Base-by-base conservation (phyloP, 2,797 vertebrate genomes). In the Bucorvus abyssinicus region DNA sequence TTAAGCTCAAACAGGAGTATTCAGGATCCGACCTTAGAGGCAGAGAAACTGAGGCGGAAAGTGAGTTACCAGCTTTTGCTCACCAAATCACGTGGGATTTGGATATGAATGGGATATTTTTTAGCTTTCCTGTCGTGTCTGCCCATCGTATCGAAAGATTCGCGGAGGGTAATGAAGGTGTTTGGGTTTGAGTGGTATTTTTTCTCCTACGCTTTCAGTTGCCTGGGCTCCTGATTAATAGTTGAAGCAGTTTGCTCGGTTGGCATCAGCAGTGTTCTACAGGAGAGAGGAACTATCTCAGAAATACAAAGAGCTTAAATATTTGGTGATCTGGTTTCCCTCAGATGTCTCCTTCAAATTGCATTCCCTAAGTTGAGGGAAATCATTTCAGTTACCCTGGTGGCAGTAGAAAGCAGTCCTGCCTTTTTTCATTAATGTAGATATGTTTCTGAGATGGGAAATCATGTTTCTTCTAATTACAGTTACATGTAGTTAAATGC, bases 391-490 rank as follows among this genome's bases (percentile, higher is more conserved):
- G 95, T 94, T 97, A 91, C 89, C 83, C 45, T 95, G 96, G 93
- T 96, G 95, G 59, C 57, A 89, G 85, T 50, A 94, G 95, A 96
- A 96, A 96, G 87, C 94, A 89, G 91, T 81, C 79, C 49, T 96
- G 94, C 94, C 93, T 89, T 95, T 97, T 94, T 97, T 96, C 95
- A 97, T 98, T 98, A 97, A 97, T 97, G 96, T 96, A 97, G 97
- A 97, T 98, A 94, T 85, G 95, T 97, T 97, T 97, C 97, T 95
- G 93, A 96, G 97, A 97, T 97, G 97, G 97, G 95, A 96, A 96
- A 93, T 32, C 95, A 98, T 98, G 97, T 98, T 98, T 97, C 97
- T 98, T 98, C 97, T 98, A 98, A 99, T 99, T 98, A 98, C 88
- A 55, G 97, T 97, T 98, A 97, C 98, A 98, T 98, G 97, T 98